Conservation (phyloP, 1,140 invertebrate genomes). For the Zaprionus tsacasi region DNA sequence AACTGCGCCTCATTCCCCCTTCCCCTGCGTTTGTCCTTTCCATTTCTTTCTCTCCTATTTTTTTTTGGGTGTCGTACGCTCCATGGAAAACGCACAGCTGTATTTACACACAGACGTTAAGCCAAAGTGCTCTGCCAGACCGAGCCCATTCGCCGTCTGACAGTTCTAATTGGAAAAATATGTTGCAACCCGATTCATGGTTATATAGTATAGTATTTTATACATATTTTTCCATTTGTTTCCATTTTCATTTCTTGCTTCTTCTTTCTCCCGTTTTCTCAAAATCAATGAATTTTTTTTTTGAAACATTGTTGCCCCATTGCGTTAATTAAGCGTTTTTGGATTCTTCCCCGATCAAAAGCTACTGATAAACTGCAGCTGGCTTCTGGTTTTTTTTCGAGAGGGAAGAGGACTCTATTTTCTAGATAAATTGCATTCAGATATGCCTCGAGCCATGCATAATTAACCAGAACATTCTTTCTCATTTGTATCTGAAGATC, state of each 20-base stretch:
- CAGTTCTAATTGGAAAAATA: slow-evolving; percentile 55
- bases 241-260: background rate
- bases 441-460: slow-evolving; percentile 29
- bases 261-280: background rate
- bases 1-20: slow-evolving; percentile 26
- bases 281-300: slow-evolving; percentile 20
- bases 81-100: slow-evolving; percentile 38
- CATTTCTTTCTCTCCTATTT: no score
- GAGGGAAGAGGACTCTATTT: slow-evolving; percentile 3
- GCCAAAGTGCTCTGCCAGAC: slow-evolving; percentile 31
- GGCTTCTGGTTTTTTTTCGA: slow-evolving; percentile 6
- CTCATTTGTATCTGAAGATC: background rate
- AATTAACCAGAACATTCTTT: slow-evolving; percentile 21
- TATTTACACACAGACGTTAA: slow-evolving; percentile 50
- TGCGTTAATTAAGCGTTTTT: slow-evolving; percentile 40
- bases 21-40: background rate
- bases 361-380: slow-evolving; percentile 47
- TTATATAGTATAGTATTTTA: background rate
- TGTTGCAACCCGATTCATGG: slow-evolving; percentile 32
- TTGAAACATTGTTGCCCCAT: slow-evolving; percentile 2
- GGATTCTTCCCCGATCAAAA: slow-evolving; percentile 27
- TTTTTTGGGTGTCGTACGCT: background rate
- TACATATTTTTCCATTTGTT: slow-evolving; percentile 33
- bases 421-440: slow-evolving; percentile 39
- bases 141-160: slow-evolving; percentile 2